Evolutionary conservation across 1,140 invertebrate species (phyloP).

Genomic region (Nebria ingens): DNA sequence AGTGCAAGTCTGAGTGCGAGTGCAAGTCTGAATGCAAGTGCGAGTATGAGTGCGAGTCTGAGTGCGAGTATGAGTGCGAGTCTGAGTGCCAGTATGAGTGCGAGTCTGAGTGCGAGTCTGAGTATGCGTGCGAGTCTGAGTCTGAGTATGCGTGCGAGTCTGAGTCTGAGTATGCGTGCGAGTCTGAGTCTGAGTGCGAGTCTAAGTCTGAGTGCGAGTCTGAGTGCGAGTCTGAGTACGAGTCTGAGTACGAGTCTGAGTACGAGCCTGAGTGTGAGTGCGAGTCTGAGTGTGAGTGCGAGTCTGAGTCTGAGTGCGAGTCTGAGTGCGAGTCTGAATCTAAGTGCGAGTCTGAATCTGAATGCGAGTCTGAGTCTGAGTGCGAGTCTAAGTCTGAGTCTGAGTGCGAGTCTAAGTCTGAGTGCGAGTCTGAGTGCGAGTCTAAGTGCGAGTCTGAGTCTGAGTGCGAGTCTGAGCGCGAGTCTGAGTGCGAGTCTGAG

Average conservation of each 20-base stretch:
- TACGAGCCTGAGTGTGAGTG: not conserved
- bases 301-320: not conserved
- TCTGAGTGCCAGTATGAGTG: not conserved
- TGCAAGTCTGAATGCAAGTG: not conserved
- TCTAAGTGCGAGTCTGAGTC: not conserved
- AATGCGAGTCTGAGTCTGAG: not conserved
- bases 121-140: not conserved
- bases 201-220: too few species aligned
- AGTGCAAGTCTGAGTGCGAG: not conserved
- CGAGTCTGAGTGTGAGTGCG: not conserved
- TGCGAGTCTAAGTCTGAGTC: not conserved
- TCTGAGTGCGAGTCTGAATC: not conserved
- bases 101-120: not conserved
- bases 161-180: not conserved
- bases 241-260: not conserved
- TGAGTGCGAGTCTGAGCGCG: not conserved
- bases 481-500: not conserved
- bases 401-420: not conserved
- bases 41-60: not conserved
- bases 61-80: not conserved
- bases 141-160: not conserved
- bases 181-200: not conserved
- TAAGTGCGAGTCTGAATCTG: not conserved
- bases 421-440: not conserved
- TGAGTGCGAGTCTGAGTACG: too few species aligned